Conservation (phyloP, 2,888 invertebrate species). For the Cheiracanthium punctorium region DNA sequence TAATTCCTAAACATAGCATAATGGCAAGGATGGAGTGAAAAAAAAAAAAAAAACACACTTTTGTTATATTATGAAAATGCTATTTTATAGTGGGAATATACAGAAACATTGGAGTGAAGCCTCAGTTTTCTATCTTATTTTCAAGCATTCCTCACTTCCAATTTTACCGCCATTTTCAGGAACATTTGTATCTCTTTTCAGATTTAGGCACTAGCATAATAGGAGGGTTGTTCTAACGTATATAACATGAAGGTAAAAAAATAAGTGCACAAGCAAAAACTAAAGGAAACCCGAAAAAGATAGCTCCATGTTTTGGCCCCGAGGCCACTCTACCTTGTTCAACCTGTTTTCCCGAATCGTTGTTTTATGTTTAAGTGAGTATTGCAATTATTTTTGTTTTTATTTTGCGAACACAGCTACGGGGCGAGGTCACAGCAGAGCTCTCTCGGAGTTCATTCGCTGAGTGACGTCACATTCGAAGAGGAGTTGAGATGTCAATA, state of each 20-base stretch:
- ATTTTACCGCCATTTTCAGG: neutral
- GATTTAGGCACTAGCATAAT: neutral
- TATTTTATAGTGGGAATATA: too few species aligned
- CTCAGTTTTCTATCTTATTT: too few species aligned
- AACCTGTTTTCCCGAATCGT: slow-evolving; percentile 32
- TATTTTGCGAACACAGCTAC: slow-evolving; percentile 5
- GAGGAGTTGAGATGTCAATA: slow-evolving; percentile 13
- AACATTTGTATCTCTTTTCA: slow-evolving; percentile 6
- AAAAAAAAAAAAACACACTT: too few species aligned
- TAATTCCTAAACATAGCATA: too few species aligned
- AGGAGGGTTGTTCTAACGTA: slow-evolving; percentile 6
- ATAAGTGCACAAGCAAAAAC: neutral
- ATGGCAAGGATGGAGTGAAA: too few species aligned
- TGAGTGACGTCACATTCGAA: neutral
- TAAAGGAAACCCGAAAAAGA: slow-evolving; percentile 9
- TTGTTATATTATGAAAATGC: too few species aligned
- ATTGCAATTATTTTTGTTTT: slow-evolving; percentile 28
- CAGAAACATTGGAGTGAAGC: too few species aligned
- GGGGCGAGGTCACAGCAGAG: slow-evolving; percentile 15
- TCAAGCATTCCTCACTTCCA: neutral
- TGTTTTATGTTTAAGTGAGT: slow-evolving; percentile 18
- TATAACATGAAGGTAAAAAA: slow-evolving; percentile 1
- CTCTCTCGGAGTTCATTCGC: slow-evolving; percentile 5
- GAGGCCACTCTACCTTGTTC: slow-evolving; percentile 17
- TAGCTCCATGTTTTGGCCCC: neutral